Base-by-base conservation (phyloP, 2,888 invertebrate species). In the Mellilla xanthometata region DNA sequence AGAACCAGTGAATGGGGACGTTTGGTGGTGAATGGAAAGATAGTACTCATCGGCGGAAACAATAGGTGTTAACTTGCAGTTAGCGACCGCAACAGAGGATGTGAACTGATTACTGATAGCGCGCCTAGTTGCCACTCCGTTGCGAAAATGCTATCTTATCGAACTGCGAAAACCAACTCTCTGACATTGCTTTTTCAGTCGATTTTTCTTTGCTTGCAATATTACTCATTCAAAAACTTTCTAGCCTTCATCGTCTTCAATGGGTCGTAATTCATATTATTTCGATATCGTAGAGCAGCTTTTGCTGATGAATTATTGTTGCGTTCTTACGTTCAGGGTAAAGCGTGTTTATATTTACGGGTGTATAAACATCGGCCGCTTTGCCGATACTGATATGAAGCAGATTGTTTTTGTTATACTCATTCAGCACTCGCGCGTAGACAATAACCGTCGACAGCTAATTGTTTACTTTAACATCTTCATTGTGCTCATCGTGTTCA, bases 61-160 rank as follows among this genome's bases (percentile, higher is more conserved):
- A 80, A 81, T 80, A 70, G 75, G 72, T 72, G 72, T 65, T 78
- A 78, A 79, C 76, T 65, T 72, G 62, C 68, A 67, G 71, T 72
- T 71, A 72, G 72, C 62, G 61, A 63, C 55, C 62, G 65, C 66
- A 54, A 65, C 65, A 62, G 66, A 70, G 68, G 68, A 76, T 77
- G 73, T 69, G 75, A 66, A 66, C 71, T 68, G 72, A 73, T 77
- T 76, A 69, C 55, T 59, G 68, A 68, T 56, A 54, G 45, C 34
- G 48, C 27, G 29, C 12, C 36, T 33, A 40, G 47, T 31, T 47
- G 36, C 29, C 43, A 36, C 63, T 54, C 24, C 2, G 58, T 56
- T 42, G 49, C 48, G 52, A 53, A 46, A 34, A 41, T 30, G 36
- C 33, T 42, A 36, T 42, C 31, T 43, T 22, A 19, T 10, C 36